phyloP scores from a whole-genome alignment of 2,797 vertebrate species.

The Acanthiza pusilla region DNA sequence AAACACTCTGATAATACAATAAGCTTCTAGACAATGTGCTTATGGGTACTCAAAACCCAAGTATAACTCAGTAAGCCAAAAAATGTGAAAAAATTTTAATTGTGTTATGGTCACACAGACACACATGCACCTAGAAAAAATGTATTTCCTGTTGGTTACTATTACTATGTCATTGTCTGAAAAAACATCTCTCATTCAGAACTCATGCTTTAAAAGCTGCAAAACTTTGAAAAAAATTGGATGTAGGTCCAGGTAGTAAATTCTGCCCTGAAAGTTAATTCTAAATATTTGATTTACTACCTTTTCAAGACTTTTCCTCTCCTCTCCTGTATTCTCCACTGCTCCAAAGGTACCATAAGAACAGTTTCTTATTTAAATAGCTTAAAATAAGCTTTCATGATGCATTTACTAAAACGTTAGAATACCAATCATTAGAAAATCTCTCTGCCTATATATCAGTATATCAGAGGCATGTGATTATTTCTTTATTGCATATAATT shows the following conservation, averaged over 20 bases:
- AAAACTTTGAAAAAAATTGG: not conserved
- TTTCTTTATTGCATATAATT: not conserved
- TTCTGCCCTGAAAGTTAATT: not conserved
- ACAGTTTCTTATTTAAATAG: not conserved
- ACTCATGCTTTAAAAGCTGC: not conserved
- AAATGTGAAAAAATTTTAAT: not conserved
- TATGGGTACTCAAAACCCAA: not conserved
- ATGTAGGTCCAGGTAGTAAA: not conserved
- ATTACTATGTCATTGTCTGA: not conserved
- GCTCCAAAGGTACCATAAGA: not conserved
- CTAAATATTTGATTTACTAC: not conserved
- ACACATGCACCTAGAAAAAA: not conserved
- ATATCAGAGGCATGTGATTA: not conserved
- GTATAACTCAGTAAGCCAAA: not conserved
- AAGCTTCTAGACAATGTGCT: not conserved
- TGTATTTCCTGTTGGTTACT: not conserved
- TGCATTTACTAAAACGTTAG: not conserved
- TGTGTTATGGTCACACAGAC: not conserved
- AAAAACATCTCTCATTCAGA: not conserved
- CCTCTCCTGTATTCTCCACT: not conserved
- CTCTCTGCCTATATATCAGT: not conserved
- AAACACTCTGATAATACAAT: not conserved
- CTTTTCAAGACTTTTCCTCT: not conserved
- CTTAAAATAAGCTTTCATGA: not conserved
- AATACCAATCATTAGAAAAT: not conserved